These are phyloP conservation scores for Xenops minutus DNA, from an alignment of 2,797 vertebrate genomes.

Conservation along the genomic window DNA sequence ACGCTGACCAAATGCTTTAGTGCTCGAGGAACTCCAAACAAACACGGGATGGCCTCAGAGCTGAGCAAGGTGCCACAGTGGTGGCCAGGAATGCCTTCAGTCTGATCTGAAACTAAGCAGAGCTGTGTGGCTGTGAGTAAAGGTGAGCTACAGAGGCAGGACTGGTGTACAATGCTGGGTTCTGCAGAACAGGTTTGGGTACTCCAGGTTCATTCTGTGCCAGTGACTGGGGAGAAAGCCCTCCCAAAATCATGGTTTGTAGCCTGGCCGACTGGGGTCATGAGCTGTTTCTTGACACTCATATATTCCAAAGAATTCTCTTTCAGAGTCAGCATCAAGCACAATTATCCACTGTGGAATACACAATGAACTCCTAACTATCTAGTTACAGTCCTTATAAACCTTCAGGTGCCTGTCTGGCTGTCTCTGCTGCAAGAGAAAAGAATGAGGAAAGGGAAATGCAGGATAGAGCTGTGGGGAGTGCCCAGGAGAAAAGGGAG, in stretches of 20 bases:
- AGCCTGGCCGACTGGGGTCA: not conserved
- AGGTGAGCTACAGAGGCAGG: not conserved
- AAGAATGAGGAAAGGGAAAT: not conserved
- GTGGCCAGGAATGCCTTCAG: not conserved
- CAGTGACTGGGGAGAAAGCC: not conserved
- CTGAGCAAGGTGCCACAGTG: not conserved
- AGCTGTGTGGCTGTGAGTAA: not conserved
- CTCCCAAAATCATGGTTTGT: not conserved
- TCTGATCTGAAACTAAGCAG: not conserved
- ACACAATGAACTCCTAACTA: not conserved
- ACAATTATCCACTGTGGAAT: not conserved
- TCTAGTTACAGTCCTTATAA: not conserved
- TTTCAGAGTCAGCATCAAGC: not conserved
- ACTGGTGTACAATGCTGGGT: not conserved
- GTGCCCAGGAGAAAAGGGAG: not conserved
- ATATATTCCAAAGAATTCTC: not conserved
- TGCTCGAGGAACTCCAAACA: not conserved
- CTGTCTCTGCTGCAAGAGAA: not conserved
- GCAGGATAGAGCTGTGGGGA: not conserved
- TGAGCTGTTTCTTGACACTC: not conserved
- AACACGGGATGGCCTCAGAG: not conserved
- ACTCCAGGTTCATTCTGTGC: not conserved
- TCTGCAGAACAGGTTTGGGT: conserved; percentile 9
- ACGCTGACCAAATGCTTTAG: not conserved
- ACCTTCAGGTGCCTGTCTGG: not conserved